Base-by-base conservation (phyloP, 64 coral and sea anemone genomes). In the Trachythela sp. region DNA sequence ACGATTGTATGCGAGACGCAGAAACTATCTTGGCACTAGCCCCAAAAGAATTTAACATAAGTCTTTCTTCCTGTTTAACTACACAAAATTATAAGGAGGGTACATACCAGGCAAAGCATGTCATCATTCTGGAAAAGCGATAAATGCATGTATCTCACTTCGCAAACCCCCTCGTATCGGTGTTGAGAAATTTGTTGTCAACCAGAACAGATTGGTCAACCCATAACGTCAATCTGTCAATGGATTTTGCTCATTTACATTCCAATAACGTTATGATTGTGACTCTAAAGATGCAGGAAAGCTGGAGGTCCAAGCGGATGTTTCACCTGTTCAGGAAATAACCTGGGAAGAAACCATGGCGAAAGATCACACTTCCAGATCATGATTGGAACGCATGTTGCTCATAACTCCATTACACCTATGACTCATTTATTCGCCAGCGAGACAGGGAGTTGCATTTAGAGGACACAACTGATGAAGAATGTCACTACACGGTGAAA, bases 251-350 rank as follows among this genome's bases (percentile, higher is more conserved):
- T 8, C 5, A 68, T 87, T 30, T 36, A 58, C 2, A 54, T 15
- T 51, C 83, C 54, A 77, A 48, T 36, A 93, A 87, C 29, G 42
- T 56, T 41, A 54, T 92, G 68, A 80, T 88, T n/a, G n/a, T 5
- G 86, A 92, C 64, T 92, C 91, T n/a, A 92, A 92, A 83, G 91
- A 92, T 45, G 84, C 87, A 40, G n/a, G n/a, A 92, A 92, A 84
- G 84, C 85, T 27, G n/a, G 50, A 67, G 34, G 45, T 92, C 0
- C 85, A 87, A 34, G 36, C 91, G 1, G 70, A 92, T 84, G 68
- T 92, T 9, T 86, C 90, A 30, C 91, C 49, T 18, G 85, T 92
- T 3, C 91, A 84, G 36, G 75, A n/a, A n/a, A n/a, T n/a, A 54
- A 48, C 91, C 91, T 20, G 84, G 91, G 18, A 92, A 92, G 71